Evolutionary conservation across 2,797 vertebrate genomes (phyloP).

Genomic region (Coregonus ussuriensis): DNA sequence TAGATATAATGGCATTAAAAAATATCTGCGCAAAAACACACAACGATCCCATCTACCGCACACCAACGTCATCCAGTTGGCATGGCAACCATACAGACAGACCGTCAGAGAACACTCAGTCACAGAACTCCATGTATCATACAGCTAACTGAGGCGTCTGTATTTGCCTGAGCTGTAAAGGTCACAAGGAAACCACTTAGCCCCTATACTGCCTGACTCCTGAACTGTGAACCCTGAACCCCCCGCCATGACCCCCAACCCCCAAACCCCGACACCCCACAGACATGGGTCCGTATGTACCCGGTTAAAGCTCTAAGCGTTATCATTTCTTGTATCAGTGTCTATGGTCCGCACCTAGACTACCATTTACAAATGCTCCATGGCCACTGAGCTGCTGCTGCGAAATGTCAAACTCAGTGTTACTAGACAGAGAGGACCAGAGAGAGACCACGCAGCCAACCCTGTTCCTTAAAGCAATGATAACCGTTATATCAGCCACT

Average conservation of each 20-base stretch:
- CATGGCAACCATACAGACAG: conserved; percentile 28
- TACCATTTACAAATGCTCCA: conserved; percentile 61
- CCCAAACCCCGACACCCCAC: conserved; percentile 39
- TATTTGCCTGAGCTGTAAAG: conserved; percentile 47
- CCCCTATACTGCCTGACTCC: conserved; percentile 26
- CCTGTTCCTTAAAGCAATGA: conserved; percentile 78
- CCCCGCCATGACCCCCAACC: conserved; percentile 25
- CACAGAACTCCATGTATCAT: conserved; percentile 46
- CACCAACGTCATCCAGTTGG: conserved; percentile 37
- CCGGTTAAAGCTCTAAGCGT: conserved; percentile 72
- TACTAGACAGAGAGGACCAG: conserved; percentile 72
- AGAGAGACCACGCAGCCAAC: conserved; percentile 51
- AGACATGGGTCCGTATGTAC: conserved; percentile 53
- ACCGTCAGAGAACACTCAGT: conserved; percentile 37
- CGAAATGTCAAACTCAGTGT: conserved; percentile 73
- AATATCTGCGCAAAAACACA: conserved; percentile 59
- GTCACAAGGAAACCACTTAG: conserved; percentile 37
- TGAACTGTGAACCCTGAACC: conserved; percentile 45
- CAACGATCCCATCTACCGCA: conserved; percentile 51
- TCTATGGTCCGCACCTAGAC: conserved; percentile 57
- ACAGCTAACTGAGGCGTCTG: conserved; percentile 54
- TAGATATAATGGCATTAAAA: conserved; percentile 72
- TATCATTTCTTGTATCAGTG: conserved; percentile 65
- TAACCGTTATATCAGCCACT: conserved; percentile 78
- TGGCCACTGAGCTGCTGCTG: conserved; percentile 48